phyloP scores from a whole-genome alignment of 2,113 vertebrate genomes.

The Dromiciops gliroides region DNA sequence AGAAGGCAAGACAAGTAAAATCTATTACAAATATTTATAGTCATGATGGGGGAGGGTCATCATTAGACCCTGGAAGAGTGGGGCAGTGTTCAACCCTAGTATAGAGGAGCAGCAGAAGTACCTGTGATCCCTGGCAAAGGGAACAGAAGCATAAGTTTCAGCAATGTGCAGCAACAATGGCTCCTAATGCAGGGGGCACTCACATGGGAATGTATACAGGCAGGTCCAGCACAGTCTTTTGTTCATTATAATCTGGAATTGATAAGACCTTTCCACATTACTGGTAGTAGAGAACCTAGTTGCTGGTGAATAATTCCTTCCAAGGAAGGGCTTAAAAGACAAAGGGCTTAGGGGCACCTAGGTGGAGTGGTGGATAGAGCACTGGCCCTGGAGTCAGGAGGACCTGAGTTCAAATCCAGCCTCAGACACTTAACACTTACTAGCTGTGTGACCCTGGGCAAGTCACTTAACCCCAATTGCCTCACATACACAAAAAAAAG shows the following conservation, averaged over 20 bases:
- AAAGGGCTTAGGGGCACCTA: too few relatives aligned
- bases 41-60: not conserved
- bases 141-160: not conserved
- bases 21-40: not conserved
- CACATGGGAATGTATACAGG: not conserved
- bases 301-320: not conserved
- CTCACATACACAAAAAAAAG: too few relatives aligned
- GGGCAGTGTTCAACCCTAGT: not conserved
- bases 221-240: not conserved
- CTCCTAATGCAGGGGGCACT: too few relatives aligned
- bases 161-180: not conserved
- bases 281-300: not conserved
- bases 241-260: not conserved
- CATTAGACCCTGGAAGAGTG: not conserved
- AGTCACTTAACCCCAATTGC: too few relatives aligned
- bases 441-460: too few relatives aligned
- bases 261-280: not conserved
- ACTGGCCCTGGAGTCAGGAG: too few relatives aligned
- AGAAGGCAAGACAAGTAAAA: not conserved
- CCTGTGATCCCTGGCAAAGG: not conserved
- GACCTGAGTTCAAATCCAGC: too few relatives aligned
- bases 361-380: too few relatives aligned
- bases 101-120: not conserved
- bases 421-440: too few relatives aligned
- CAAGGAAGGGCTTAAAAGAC: not conserved